A percentile compares a stretch with the other conserved stretches of the same genome.
Evolutionary conservation across 2,797 vertebrate genomes (phyloP).

Genomic region (Propithecus perrieri): DNA sequence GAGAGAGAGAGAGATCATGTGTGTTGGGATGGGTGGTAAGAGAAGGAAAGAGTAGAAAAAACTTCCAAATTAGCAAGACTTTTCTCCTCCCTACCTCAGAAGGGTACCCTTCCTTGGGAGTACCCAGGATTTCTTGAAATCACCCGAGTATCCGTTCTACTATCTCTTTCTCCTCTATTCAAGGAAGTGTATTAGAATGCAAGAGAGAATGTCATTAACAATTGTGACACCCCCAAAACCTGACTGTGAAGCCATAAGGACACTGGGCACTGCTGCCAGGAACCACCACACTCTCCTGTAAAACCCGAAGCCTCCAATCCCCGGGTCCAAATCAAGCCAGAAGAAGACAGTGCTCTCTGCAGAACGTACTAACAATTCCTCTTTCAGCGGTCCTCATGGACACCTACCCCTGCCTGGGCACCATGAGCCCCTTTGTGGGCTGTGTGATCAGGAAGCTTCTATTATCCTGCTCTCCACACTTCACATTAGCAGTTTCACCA

Average conservation of each 20-base stretch:
- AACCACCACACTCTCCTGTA: rapidly evolving
- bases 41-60: background rate
- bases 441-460: background rate
- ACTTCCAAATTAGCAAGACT: background rate
- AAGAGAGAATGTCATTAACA: background rate
- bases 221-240: no score
- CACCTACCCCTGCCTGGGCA: no score
- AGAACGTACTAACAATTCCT: no score
- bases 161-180: background rate
- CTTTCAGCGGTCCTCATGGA: background rate
- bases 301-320: background rate
- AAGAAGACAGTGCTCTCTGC: background rate
- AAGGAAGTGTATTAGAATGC: background rate
- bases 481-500: background rate
- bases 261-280: no score
- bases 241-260: background rate
- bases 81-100: background rate
- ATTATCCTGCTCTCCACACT: rapidly evolving
- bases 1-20: no score
- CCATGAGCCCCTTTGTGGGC: background rate
- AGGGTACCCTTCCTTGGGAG: background rate
- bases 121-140: background rate
- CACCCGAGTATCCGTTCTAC: background rate
- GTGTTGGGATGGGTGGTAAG: no score
- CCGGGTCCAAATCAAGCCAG: background rate